Base-by-base conservation (phyloP, 1,140 invertebrate genomes). In the Ooceraea biroi region DNA sequence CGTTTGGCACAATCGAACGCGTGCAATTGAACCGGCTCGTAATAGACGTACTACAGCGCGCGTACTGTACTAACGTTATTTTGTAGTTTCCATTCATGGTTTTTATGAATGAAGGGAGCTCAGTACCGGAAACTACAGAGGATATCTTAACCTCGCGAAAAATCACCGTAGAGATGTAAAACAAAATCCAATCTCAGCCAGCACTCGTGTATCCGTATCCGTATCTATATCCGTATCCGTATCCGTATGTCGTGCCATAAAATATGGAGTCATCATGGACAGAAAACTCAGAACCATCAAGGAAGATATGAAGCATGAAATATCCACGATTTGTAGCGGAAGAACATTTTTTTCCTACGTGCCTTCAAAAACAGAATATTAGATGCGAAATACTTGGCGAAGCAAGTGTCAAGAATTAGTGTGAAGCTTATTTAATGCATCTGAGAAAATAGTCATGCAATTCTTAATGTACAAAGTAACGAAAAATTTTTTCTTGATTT, bases 81-180 rank as follows among this genome's bases (percentile, higher is more conserved):
- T 78, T 44, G n/a, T 25, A 22, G n/a, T 10, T 12, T 52, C 52
- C 22, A 12, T 63, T 55, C 61, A 69, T 46, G 12, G 76, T 46
- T 69, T 46, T 69, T 46, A 58, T 71, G 50, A 80, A 80, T 71
- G 5, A 22, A 14, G 57, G 12, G 8, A 17, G 36, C 22, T n/a
- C n/a, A n/a, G 1, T 10, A 1, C 19, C 17, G 36, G 19, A 1
- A 22, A 58, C 36, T 57, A 30, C 22, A 44, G 41, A 36, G 36
- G 41, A 71, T 12, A 44, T 68, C 30, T 27, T 30, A 50, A 44
- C 63, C 55, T 22, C 44, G 14, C 12, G 36, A 46, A 36, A 25
- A 80, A 80, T 80, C 19, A n/a, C 27, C n/a, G 8, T 14, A 44
- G 22, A 57, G 36, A 80, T 17, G 8, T 80, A 80, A 80, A 80